Evolutionary conservation across 2,797 vertebrate genomes (phyloP).

Genomic region (Hippopotamyrus pictus): DNA sequence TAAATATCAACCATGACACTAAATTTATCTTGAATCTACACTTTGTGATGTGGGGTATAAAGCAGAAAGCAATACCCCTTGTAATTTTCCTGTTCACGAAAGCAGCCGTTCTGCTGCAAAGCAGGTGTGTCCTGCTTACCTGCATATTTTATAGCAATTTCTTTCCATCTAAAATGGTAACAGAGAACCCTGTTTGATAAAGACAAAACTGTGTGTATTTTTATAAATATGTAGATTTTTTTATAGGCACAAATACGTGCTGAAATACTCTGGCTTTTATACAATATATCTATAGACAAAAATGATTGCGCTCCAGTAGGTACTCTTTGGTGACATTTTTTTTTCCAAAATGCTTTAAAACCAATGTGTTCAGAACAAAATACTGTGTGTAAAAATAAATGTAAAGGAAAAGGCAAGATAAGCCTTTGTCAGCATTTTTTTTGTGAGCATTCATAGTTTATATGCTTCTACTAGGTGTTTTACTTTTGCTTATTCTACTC

Average conservation of each 20-base stretch:
- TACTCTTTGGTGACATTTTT: neutral
- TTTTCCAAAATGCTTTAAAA: neutral
- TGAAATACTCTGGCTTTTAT: neutral
- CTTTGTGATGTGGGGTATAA: neutral
- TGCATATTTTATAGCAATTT: neutral
- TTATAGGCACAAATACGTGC: neutral
- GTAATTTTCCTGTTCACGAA: neutral
- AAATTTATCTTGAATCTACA: neutral
- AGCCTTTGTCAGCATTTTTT: neutral
- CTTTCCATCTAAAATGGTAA: neutral
- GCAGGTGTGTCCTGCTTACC: neutral
- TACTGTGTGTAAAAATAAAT: neutral
- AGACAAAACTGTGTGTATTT: neutral
- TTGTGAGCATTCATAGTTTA: neutral
- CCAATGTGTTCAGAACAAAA: neutral
- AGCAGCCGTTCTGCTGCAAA: neutral
- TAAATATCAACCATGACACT: neutral
- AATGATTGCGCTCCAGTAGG: neutral
- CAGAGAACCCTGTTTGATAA: neutral
- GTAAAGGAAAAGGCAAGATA: neutral
- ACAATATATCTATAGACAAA: neutral
- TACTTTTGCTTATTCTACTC: neutral
- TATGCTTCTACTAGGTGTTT: neutral
- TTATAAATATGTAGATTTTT: neutral
- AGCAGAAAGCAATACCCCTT: neutral